These are phyloP conservation scores for Cephus sareptanus DNA, from an alignment of 2,888 invertebrate genomes.

Conservation along the genomic window DNA sequence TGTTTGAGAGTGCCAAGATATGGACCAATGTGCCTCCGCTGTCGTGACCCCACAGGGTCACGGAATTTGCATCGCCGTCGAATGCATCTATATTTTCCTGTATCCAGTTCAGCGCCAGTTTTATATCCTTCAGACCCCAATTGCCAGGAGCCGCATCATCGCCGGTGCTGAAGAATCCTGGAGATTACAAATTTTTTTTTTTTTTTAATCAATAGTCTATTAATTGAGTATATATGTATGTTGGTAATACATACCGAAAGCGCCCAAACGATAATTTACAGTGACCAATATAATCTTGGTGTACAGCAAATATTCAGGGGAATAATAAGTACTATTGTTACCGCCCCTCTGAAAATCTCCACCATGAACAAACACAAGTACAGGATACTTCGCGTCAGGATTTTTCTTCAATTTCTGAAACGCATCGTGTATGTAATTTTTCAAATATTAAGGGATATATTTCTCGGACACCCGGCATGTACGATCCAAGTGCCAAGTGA, in stretches of 20 bases:
- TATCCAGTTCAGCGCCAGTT: constrained; percentile 52
- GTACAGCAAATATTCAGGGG: constrained; percentile 53
- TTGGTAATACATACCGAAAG: constrained; percentile 46
- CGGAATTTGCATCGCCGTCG: constrained; percentile 46
- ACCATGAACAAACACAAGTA: constrained; percentile 52
- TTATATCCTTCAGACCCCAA: constrained; percentile 55
- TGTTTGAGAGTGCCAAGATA: constrained; percentile 44
- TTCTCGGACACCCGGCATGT: background rate
- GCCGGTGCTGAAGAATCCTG: constrained; percentile 56
- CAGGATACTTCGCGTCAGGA: constrained; percentile 36
- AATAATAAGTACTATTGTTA: constrained; percentile 38
- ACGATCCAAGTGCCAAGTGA: background rate
- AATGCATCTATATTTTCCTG: constrained; percentile 52
- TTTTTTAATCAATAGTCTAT: background rate
- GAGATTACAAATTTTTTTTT: background rate
- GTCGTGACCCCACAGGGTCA: constrained; percentile 53
- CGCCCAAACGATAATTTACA: constrained; percentile 54
- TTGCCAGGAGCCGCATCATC: constrained; percentile 53
- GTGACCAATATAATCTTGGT: constrained; percentile 53
- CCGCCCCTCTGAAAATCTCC: constrained; percentile 43
- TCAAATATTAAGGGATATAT: background rate
- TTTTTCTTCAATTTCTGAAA: background rate
- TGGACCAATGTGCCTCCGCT: constrained; percentile 45
- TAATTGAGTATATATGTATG: background rate
- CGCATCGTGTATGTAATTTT: background rate